Evolutionary conservation across 2,113 vertebrate species (phyloP).

Genomic region (Lutjanus erythropterus): DNA sequence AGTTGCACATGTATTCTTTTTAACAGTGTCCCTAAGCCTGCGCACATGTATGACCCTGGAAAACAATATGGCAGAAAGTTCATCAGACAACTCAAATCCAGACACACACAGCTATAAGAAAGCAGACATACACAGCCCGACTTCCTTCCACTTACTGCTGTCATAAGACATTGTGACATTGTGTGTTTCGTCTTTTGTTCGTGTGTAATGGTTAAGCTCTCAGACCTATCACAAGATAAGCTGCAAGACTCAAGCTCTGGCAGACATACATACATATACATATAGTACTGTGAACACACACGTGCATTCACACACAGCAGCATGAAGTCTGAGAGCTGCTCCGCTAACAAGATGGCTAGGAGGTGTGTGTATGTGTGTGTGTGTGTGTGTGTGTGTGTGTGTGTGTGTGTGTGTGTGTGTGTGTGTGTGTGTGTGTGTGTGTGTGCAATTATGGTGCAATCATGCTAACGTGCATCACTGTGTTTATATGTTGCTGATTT

Average conservation of each 20-base stretch:
- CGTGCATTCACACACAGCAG: slow-evolving; percentile 8
- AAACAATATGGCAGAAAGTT: neutral
- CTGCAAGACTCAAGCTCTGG: slow-evolving; percentile 22
- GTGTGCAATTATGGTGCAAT: slow-evolving; percentile 2
- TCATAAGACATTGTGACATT: slow-evolving; percentile 45
- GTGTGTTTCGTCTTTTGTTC: slow-evolving; percentile 3
- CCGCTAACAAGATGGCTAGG: slow-evolving; percentile 51
- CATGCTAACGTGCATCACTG: slow-evolving; percentile 35
- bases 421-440: slow-evolving; percentile 38
- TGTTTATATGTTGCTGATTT: slow-evolving; percentile 40
- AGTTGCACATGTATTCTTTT: neutral
- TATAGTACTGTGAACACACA: neutral
- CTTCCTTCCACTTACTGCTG: slow-evolving; percentile 16
- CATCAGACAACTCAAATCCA: slow-evolving; percentile 6
- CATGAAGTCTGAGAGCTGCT: slow-evolving; percentile 18
- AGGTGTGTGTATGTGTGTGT: slow-evolving; percentile 47
- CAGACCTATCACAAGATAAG: slow-evolving; percentile 43
- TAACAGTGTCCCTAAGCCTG: neutral
- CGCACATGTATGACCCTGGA: neutral
- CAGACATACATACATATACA: slow-evolving; percentile 10
- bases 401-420: slow-evolving; percentile 37
- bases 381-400: slow-evolving; percentile 32
- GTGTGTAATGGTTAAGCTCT: slow-evolving; percentile 1
- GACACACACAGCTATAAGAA: slow-evolving; percentile 11
- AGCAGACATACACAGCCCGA: neutral